These are phyloP conservation scores for Keiferia lycopersicella DNA, from an alignment of 2,888 invertebrate genomes.

Conservation along the genomic window DNA sequence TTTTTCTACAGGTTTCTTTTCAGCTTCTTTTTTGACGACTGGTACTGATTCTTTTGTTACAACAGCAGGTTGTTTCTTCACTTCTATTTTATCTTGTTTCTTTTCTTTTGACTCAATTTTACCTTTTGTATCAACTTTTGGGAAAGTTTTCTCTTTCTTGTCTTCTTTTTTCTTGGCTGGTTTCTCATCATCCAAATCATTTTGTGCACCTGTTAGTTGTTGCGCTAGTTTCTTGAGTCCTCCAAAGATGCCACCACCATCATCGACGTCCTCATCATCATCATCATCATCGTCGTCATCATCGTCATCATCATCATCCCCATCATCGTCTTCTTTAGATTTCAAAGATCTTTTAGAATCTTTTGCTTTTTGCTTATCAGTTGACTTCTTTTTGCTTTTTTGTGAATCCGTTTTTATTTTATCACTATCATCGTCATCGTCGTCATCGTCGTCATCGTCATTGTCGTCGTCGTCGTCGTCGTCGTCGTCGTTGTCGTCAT, in stretches of 20 bases:
- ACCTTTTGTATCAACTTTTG: constrained; percentile 41
- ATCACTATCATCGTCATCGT: constrained; percentile 38
- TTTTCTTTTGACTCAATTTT: constrained; percentile 34
- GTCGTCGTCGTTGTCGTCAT: constrained; percentile 38
- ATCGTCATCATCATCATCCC: constrained; percentile 40
- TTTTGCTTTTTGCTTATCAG: constrained; percentile 21
- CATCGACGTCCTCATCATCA: constrained; percentile 38
- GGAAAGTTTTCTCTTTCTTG: constrained; percentile 28
- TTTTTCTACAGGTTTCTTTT: constrained; percentile 31
- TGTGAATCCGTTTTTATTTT: constrained; percentile 32
- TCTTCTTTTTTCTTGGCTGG: constrained; percentile 24
- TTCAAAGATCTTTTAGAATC: constrained; percentile 33
- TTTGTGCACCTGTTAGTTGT: constrained; percentile 5
- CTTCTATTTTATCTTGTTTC: constrained; percentile 31
- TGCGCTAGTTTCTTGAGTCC: constrained; percentile 30
- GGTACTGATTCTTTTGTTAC: constrained; percentile 27
- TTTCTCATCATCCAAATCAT: background rate
- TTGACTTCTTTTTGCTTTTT: constrained; percentile 29
- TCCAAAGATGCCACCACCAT: constrained; percentile 28
- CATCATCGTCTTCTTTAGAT: constrained; percentile 43
- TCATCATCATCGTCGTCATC: constrained; percentile 39
- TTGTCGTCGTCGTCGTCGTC: constrained; percentile 32
- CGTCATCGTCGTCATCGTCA: constrained; percentile 35
- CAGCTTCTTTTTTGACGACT: constrained; percentile 30
- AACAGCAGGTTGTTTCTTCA: constrained; percentile 30